A percentile compares a stretch with the other conserved stretches of the same genome.
Conservation (phyloP, 2,888 invertebrate species). For the Stenichneumon culpator region DNA sequence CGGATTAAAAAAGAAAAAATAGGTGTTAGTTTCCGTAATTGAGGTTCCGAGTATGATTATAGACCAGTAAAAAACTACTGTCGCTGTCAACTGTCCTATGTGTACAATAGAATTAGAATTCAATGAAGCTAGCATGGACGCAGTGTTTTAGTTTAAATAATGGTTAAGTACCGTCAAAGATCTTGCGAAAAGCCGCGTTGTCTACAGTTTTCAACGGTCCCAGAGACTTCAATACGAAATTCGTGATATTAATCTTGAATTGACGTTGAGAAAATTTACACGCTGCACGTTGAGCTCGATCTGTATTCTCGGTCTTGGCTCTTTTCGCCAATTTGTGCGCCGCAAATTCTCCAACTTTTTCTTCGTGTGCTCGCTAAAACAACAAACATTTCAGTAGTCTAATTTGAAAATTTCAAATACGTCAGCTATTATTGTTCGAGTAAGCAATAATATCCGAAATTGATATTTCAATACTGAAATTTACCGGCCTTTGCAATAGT, state of each 20-base stretch:
- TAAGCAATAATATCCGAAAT: no score
- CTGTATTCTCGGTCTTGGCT: not conserved
- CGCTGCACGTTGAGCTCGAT: not conserved
- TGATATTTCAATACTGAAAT: no score
- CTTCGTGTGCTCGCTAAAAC: not conserved
- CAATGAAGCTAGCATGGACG: no score
- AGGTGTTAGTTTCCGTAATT: no score
- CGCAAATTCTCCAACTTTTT: not conserved
- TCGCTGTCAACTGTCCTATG: no score
- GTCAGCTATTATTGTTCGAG: no score
- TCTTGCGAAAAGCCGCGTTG: not conserved
- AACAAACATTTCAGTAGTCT: not conserved
- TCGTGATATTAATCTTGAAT: not conserved
- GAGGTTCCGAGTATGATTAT: no score
- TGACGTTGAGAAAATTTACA: not conserved
- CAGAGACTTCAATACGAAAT: constrained; percentile 5
- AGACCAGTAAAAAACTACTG: no score
- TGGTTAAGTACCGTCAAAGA: constrained; percentile 1
- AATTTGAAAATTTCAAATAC: no score
- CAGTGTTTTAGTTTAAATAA: not conserved
- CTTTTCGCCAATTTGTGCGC: not conserved
- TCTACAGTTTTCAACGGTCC: not conserved
- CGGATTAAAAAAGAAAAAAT: no score
- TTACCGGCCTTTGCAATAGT: no score
- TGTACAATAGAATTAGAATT: no score